Percentiles rank a stretch among this genome's conserved stretches.
Evolutionary conservation across 2,797 vertebrate species (phyloP).

Genomic region (Gobionotothen gibberifrons): DNA sequence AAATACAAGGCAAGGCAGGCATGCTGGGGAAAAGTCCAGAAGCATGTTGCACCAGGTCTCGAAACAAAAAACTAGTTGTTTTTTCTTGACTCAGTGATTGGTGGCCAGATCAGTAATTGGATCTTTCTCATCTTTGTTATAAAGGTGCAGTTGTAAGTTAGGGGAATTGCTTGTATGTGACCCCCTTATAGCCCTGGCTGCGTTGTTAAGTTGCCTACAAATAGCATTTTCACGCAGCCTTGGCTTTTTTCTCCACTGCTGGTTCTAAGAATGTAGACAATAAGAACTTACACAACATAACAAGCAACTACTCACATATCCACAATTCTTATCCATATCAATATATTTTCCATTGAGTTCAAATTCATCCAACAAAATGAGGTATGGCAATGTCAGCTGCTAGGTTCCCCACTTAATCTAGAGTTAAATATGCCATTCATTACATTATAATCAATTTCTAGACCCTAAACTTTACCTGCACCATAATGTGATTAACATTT

Average conservation of each 20-base stretch:
- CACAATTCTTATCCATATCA: background rate
- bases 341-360: background rate
- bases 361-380: background rate
- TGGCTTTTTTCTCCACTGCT: background rate
- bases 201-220: background rate
- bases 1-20: background rate
- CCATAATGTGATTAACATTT: no score
- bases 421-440: background rate
- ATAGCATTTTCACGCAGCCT: background rate
- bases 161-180: background rate
- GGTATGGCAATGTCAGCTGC: background rate
- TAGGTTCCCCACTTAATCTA: background rate
- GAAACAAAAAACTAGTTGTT: background rate
- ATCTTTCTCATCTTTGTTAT: background rate
- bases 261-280: background rate
- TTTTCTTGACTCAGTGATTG: background rate
- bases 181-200: background rate
- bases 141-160: background rate
- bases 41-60: no score
- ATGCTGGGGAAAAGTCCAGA: no score
- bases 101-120: background rate
- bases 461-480: background rate
- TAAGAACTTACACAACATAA: background rate
- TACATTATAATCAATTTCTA: background rate
- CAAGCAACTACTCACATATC: background rate